Conservation (phyloP, 1,140 invertebrate genomes). For the Caenorhabditis latens region DNA sequence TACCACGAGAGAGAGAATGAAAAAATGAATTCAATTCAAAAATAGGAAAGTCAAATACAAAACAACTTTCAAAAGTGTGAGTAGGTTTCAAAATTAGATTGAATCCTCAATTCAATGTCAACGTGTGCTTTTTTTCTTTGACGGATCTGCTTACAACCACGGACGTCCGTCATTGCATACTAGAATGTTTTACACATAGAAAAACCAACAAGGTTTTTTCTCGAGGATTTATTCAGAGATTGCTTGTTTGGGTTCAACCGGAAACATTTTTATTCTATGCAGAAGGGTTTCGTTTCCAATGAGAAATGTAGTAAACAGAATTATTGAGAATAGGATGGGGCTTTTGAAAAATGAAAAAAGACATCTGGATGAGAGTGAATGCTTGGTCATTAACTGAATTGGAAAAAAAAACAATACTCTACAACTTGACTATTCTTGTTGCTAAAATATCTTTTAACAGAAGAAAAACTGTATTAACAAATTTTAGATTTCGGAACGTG, state of each 20-base stretch:
- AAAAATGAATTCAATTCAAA: too few relatives aligned
- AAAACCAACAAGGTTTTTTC: neutral
- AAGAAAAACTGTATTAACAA: too few relatives aligned
- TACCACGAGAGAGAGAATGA: too few relatives aligned
- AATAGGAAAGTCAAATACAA: neutral
- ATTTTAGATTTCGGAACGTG: too few relatives aligned
- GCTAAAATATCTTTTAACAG: too few relatives aligned
- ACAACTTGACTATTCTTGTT: too few relatives aligned
- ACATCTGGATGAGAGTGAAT: too few relatives aligned
- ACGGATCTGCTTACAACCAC: constrained; percentile 31
- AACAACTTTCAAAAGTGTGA: neutral
- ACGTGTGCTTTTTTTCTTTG: neutral
- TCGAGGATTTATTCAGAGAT: neutral
- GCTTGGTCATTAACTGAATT: too few relatives aligned
- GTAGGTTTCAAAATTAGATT: neutral
- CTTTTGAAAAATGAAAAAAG: too few relatives aligned
- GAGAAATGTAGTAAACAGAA: too few relatives aligned
- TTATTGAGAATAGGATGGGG: too few relatives aligned
- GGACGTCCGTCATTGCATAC: constrained; percentile 28
- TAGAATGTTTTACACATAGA: constrained; percentile 2
- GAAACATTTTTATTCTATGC: neutral
- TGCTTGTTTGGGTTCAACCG: neutral
- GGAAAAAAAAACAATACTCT: too few relatives aligned
- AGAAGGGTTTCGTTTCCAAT: neutral
- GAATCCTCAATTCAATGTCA: neutral